Evolutionary conservation across 2,888 invertebrate genomes (phyloP).

Genomic region (Acrocera orbiculus): DNA sequence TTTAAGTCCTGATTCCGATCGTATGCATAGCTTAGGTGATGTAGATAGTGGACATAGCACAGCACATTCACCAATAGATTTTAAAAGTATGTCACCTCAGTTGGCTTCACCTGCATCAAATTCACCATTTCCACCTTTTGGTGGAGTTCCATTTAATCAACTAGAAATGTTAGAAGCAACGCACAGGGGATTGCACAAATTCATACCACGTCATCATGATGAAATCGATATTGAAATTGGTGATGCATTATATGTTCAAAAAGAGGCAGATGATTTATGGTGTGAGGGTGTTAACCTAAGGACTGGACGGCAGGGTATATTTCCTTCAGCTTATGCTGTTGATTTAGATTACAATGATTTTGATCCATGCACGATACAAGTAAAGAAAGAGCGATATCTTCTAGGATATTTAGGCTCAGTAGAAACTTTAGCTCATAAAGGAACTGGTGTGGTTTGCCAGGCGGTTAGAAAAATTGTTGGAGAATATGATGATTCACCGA

Average conservation of each 20-base stretch:
- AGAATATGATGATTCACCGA: slow-evolving; percentile 47
- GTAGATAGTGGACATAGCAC: slow-evolving; percentile 85
- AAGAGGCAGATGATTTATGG: slow-evolving; percentile 94
- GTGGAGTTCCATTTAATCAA: slow-evolving; percentile 62
- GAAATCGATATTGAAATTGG: slow-evolving; percentile 95
- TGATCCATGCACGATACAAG: slow-evolving; percentile 69
- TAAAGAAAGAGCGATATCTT: slow-evolving; percentile 71
- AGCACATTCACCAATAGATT: slow-evolving; percentile 78
- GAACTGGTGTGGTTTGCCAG: slow-evolving; percentile 87
- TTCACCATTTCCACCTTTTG: slow-evolving; percentile 46
- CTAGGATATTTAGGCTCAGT: slow-evolving; percentile 92
- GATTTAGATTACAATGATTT: slow-evolving; percentile 95
- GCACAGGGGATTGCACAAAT: slow-evolving; percentile 88
- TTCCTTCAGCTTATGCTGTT: slow-evolving; percentile 92
- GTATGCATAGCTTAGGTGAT: slow-evolving; percentile 53
- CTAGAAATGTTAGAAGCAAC: slow-evolving; percentile 81
- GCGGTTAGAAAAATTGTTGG: slow-evolving; percentile 75
- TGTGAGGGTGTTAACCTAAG: slow-evolving; percentile 93
- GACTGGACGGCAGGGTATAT: slow-evolving; percentile 84
- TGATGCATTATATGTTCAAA: slow-evolving; percentile 90
- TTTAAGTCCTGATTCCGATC: slow-evolving; percentile 72
- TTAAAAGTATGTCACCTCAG: slow-evolving; percentile 65
- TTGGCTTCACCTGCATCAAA: slow-evolving; percentile 42
- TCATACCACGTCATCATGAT: slow-evolving; percentile 85
- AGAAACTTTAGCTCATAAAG: slow-evolving; percentile 90